Conservation (phyloP, 2,888 invertebrate species). For the Aricia artaxerxes region DNA sequence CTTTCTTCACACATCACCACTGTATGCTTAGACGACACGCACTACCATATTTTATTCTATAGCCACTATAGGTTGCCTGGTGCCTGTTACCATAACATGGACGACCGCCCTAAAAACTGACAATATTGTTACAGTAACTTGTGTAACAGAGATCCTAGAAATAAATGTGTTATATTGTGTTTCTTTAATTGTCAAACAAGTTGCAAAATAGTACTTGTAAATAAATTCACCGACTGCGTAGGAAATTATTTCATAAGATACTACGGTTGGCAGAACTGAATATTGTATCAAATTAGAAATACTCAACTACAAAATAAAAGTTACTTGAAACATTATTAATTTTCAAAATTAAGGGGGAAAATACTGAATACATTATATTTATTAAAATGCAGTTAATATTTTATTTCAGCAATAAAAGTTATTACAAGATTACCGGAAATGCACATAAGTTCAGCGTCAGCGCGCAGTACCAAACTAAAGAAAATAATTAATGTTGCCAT, state of each 20-base stretch:
- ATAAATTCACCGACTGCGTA: slow-evolving; percentile 78
- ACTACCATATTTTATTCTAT: slow-evolving; percentile 74
- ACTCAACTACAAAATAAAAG: neutral
- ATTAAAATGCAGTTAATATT: neutral
- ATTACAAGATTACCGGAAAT: slow-evolving; percentile 54
- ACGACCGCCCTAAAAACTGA: slow-evolving; percentile 38
- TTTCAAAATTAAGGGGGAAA: slow-evolving; percentile 4
- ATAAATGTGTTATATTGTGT: slow-evolving; percentile 41
- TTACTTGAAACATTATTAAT: neutral
- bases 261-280: slow-evolving; percentile 62
- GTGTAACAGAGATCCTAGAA: slow-evolving; percentile 46
- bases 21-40: slow-evolving; percentile 66
- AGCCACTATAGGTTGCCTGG: slow-evolving; percentile 61
- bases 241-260: slow-evolving; percentile 64
- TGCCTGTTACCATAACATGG: slow-evolving; percentile 61
- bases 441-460: slow-evolving; percentile 67
- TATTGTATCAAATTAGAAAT: slow-evolving; percentile 36
- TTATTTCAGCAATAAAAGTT: slow-evolving; percentile 39
- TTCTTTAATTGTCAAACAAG: slow-evolving; percentile 70
- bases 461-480: slow-evolving; percentile 64
- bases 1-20: slow-evolving; percentile 86
- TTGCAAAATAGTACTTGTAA: slow-evolving; percentile 76
- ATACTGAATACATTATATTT: neutral
- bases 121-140: slow-evolving; percentile 44
- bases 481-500: slow-evolving; percentile 37